These are phyloP conservation scores for Adela reaumurella DNA, from an alignment of 2,888 invertebrate genomes.

Conservation along the genomic window DNA sequence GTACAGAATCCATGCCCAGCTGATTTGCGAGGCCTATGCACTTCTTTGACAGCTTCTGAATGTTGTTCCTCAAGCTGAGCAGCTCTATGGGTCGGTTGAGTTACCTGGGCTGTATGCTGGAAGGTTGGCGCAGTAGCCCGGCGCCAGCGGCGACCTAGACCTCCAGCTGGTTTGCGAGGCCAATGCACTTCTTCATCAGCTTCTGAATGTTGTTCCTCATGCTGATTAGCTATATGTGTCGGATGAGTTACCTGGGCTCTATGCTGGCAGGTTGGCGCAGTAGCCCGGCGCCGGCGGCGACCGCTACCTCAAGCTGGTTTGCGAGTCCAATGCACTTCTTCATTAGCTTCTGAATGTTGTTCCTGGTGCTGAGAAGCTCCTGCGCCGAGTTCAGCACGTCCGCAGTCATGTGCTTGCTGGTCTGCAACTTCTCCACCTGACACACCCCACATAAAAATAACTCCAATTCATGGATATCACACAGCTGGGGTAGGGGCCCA, in stretches of 20 bases:
- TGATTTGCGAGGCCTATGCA: too few relatives aligned
- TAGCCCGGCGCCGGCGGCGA: conserved; percentile 71
- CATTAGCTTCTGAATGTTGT: conserved; percentile 76
- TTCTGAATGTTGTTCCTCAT: too few relatives aligned
- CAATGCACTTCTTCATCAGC: too few relatives aligned
- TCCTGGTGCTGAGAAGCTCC: conserved; percentile 66
- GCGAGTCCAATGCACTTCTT: conserved; percentile 82
- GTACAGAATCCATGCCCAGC: too few relatives aligned
- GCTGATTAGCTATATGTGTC: too few relatives aligned
- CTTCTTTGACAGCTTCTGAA: too few relatives aligned
- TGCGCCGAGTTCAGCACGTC: conserved; percentile 81
- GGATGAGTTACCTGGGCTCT: conserved; percentile 51
- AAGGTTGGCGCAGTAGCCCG: conserved; percentile 73
- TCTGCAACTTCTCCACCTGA: conserved; percentile 68
- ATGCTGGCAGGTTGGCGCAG: conserved; percentile 71
- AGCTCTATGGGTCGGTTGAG: too few relatives aligned
- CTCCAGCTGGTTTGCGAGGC: too few relatives aligned
- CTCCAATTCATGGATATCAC: too few relatives aligned
- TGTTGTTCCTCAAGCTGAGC: too few relatives aligned
- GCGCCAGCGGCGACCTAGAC: conserved; percentile 73
- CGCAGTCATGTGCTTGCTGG: conserved; percentile 66
- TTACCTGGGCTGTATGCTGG: conserved; percentile 61
- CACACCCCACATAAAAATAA: too few relatives aligned
- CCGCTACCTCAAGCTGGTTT: conserved; percentile 72
- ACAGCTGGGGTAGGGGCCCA: too few relatives aligned